These are phyloP conservation scores for Spilogale gracilis DNA, from an alignment of 2,113 vertebrate species.

Conservation along the genomic window DNA sequence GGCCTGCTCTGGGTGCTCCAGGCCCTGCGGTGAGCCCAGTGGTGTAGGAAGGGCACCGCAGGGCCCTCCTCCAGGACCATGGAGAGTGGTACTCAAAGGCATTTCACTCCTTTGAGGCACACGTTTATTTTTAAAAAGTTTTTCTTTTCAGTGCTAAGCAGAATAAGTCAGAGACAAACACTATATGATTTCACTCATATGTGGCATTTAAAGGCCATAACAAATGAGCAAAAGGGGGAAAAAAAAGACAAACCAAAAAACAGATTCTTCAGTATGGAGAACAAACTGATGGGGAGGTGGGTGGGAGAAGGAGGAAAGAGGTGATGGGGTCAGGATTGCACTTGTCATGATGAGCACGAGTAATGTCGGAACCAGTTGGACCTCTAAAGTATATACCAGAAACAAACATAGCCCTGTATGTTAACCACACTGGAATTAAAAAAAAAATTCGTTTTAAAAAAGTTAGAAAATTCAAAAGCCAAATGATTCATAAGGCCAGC, in stretches of 20 bases:
- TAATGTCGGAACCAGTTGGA: background rate
- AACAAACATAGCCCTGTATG: background rate
- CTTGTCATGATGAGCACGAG: background rate
- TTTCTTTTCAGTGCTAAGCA: background rate
- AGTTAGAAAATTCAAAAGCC: background rate
- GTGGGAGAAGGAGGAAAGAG: background rate
- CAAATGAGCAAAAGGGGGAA: background rate
- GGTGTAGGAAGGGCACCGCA: too few species aligned
- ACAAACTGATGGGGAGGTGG: background rate
- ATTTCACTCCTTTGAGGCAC: background rate
- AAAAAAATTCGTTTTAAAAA: constrained; percentile 9
- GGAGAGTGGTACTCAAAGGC: background rate
- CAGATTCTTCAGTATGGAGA: background rate
- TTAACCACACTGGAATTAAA: background rate
- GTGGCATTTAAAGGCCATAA: background rate
- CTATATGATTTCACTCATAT: background rate
- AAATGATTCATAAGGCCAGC: background rate
- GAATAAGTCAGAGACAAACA: background rate
- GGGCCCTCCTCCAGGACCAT: background rate
- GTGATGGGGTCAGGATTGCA: background rate
- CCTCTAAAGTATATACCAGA: background rate
- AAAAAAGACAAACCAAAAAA: background rate
- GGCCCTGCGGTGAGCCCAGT: background rate
- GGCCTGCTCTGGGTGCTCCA: background rate
- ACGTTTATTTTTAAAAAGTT: background rate